These are phyloP conservation scores for Ceyx erithaca DNA, from an alignment of 2,797 vertebrate species.

Conservation along the genomic window DNA sequence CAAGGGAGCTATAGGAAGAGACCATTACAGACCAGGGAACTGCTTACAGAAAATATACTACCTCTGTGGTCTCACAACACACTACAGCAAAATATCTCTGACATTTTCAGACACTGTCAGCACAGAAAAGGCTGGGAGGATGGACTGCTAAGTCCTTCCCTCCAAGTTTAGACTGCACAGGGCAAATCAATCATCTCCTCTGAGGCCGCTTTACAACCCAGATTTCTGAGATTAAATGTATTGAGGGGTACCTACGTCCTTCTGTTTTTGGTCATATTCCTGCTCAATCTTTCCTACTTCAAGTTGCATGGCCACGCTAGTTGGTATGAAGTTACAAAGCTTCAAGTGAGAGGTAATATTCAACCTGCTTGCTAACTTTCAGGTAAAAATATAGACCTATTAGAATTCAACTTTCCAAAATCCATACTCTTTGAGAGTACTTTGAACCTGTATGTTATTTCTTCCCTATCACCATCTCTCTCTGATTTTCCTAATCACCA, in stretches of 20 bases:
- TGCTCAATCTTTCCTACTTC: background rate
- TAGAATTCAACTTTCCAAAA: background rate
- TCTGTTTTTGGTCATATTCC: background rate
- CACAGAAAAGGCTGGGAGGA: background rate
- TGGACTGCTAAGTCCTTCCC: background rate
- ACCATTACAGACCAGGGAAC: background rate
- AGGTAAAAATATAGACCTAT: background rate
- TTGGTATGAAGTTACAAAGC: background rate
- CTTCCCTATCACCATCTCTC: background rate
- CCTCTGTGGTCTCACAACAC: background rate
- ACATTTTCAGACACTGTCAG: background rate
- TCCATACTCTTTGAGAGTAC: background rate
- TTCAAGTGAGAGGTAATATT: background rate
- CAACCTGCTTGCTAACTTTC: background rate
- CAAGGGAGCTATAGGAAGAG: background rate
- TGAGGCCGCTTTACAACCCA: background rate
- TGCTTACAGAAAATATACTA: background rate
- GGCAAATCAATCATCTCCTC: background rate
- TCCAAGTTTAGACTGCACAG: background rate
- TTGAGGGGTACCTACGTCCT: background rate
- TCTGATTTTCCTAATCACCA: background rate
- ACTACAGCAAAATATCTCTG: background rate
- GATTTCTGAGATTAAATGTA: background rate
- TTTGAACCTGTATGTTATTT: background rate
- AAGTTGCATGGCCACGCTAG: background rate